Base-by-base conservation (phyloP, 1,140 invertebrate species). In the Wasmannia auropunctata region DNA sequence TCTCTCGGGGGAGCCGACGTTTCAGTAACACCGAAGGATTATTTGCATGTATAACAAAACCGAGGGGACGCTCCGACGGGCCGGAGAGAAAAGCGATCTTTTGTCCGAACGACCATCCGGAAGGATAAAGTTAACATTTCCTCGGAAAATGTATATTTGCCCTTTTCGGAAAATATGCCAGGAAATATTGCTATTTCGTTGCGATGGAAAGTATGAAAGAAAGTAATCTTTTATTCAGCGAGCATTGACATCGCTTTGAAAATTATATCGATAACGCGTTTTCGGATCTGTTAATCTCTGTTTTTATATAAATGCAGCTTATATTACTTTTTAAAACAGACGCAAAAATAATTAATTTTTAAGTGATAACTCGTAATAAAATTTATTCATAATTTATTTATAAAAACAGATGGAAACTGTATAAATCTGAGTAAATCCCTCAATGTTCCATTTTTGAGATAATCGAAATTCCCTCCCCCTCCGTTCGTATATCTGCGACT, bases 41-140 rank as follows among this genome's bases (percentile, higher is more conserved):
- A 77, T 77, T 85, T 85, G 81, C 81, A 63, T 63, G 25, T 77
- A 51, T 22, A 67, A 63, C 40, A 84, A 77, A 76, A 46, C 22
- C 1, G 7, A 43, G 25, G 10, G 37, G 28, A 43, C 14, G 46
- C 14, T 37, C 62, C 40, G 51, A 31, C 67, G 19, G 54, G 37
- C 60, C 40, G 14, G 51, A 83, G 14, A 46, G 51, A 60, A 83
- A 74, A 83, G 43, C n/a, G 79, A 83, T 74, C 79, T 58, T 83
- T 74, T 46, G 79, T 83, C 51, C 51, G 67, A 83, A 72, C 37
- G 19, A 70, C 37, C 37, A n/a, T 70, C 19, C 37, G 40, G 10
- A 58, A 58, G 51, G n/a, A 34, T 72, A 72, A 40, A 40, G 25
- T 46, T 67, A 25, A 83, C 40, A 83, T 83, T 74, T 46, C 25